phyloP scores from a whole-genome alignment of 2,888 invertebrate species.

The Arge pagana region DNA sequence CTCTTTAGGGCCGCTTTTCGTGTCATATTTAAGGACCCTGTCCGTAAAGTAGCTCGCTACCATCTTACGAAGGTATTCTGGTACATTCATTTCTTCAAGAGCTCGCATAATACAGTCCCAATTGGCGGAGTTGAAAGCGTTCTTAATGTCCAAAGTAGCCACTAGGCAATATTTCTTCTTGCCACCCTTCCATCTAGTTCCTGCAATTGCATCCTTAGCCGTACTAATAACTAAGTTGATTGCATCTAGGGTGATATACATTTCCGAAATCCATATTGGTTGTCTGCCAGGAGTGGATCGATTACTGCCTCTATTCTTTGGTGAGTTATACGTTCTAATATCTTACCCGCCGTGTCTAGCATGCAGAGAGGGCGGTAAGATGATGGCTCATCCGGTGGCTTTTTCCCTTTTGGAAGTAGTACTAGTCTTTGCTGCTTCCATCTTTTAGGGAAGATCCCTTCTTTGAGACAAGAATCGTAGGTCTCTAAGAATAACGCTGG shows the following conservation, averaged over 20 bases:
- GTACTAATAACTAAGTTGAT: too few relatives aligned
- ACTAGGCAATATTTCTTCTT: constrained; percentile 24
- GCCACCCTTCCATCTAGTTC: too few relatives aligned
- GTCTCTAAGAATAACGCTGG: background rate
- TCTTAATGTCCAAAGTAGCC: constrained; percentile 27
- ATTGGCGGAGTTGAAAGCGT: constrained; percentile 35
- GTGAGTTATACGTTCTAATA: constrained; percentile 26
- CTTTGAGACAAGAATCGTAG: background rate
- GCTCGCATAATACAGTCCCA: constrained; percentile 30
- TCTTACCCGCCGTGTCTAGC: constrained; percentile 27
- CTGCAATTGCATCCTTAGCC: constrained; percentile 14
- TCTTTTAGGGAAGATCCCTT: background rate
- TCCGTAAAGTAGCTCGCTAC: constrained; percentile 31
- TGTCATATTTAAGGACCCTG: constrained; percentile 29
- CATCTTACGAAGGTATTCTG: constrained; percentile 28
- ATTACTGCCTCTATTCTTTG: constrained; percentile 18
- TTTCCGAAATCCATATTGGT: constrained; percentile 26
- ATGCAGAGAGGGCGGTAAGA: constrained; percentile 23
- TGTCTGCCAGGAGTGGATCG: constrained; percentile 13
- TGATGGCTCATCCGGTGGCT: constrained; percentile 23
- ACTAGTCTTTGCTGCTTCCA: constrained; percentile 32
- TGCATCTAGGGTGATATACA: constrained; percentile 25
- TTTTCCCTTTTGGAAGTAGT: constrained; percentile 28
- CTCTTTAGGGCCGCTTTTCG: constrained; percentile 19
- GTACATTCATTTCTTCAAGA: constrained; percentile 25